Percentiles rank a stretch among this genome's conserved stretches.
These are phyloP conservation scores for Toxotes jaculatrix DNA, from an alignment of 2,113 vertebrate species.

Conservation along the genomic window DNA sequence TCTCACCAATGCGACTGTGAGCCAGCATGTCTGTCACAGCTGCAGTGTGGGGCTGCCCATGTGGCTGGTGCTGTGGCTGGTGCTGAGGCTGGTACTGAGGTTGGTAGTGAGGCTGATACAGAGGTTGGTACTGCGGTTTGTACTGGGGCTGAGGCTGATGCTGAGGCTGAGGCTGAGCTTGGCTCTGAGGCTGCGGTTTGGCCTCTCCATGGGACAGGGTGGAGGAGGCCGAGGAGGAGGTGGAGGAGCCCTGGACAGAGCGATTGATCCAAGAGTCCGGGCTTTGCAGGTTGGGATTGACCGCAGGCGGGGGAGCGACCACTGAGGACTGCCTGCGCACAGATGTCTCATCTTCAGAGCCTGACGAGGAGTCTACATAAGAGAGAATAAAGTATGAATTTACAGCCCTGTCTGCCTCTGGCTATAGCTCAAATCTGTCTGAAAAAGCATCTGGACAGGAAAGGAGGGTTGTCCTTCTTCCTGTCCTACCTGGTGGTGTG, in stretches of 20 bases:
- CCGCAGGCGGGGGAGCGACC: slow-evolving; percentile 78
- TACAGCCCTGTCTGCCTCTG: neutral
- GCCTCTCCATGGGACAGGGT: slow-evolving; percentile 96
- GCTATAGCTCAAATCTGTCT: neutral
- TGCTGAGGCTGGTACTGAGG: slow-evolving; percentile 74
- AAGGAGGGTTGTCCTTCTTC: neutral
- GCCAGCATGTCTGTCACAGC: slow-evolving; percentile 71
- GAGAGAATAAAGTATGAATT: slow-evolving; percentile 7
- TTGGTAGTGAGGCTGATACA: slow-evolving; percentile 13
- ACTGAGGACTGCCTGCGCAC: slow-evolving; percentile 89
- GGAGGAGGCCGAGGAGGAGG: slow-evolving; percentile 98
- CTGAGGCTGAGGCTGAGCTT: slow-evolving; percentile 71
- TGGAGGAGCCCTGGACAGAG: slow-evolving; percentile 97
- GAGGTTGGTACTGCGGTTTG: slow-evolving; percentile 59
- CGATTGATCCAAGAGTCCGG: slow-evolving; percentile 96
- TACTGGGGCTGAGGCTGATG: slow-evolving; percentile 72
- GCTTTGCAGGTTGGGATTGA: slow-evolving; percentile 92
- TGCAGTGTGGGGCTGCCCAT: slow-evolving; percentile 56
- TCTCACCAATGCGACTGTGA: slow-evolving; percentile 90
- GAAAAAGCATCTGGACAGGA: neutral
- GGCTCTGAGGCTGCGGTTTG: slow-evolving; percentile 84
- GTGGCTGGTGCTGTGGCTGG: slow-evolving; percentile 53
- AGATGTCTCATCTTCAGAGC: slow-evolving; percentile 95
- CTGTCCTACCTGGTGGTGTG: slow-evolving; percentile 91
- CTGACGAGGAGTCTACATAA: slow-evolving; percentile 94